These are phyloP conservation scores for Gymnarchus niloticus DNA, from an alignment of 2,113 vertebrate species.

Conservation along the genomic window DNA sequence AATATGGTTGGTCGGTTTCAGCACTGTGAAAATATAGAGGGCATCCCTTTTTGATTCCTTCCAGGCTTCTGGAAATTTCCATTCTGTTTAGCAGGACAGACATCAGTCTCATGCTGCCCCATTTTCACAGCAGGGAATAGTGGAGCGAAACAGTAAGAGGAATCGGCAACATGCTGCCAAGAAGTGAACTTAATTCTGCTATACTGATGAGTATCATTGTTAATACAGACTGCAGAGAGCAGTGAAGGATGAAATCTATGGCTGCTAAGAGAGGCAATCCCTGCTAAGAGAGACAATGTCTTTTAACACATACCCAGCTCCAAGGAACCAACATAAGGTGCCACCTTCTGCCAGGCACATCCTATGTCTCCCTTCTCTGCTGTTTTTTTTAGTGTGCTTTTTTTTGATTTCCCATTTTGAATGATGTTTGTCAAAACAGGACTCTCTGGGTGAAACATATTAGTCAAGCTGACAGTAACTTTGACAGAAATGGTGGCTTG, in stretches of 20 bases:
- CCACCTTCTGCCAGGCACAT: background rate
- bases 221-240: constrained; percentile 34
- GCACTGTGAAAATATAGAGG: too few species aligned
- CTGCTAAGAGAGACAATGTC: constrained; percentile 38
- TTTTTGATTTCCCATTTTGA: background rate
- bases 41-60: background rate
- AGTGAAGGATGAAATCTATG: background rate
- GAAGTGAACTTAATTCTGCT: background rate
- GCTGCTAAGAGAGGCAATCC: constrained; percentile 32
- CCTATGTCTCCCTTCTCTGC: background rate
- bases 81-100: background rate
- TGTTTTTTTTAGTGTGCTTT: background rate
- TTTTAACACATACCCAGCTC: constrained; percentile 40
- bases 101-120: background rate
- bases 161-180: background rate
- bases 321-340: constrained; percentile 27
- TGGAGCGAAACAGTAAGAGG: background rate
- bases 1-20: background rate
- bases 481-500: background rate
- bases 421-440: background rate
- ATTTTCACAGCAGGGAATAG: background rate
- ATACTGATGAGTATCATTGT: background rate
- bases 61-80: background rate
- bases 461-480: background rate
- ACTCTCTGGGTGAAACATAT: background rate